Percentiles rank a stretch among this genome's conserved stretches.
phyloP scores from a whole-genome alignment of 2,113 vertebrate species.

The Atractosteus spatula region DNA sequence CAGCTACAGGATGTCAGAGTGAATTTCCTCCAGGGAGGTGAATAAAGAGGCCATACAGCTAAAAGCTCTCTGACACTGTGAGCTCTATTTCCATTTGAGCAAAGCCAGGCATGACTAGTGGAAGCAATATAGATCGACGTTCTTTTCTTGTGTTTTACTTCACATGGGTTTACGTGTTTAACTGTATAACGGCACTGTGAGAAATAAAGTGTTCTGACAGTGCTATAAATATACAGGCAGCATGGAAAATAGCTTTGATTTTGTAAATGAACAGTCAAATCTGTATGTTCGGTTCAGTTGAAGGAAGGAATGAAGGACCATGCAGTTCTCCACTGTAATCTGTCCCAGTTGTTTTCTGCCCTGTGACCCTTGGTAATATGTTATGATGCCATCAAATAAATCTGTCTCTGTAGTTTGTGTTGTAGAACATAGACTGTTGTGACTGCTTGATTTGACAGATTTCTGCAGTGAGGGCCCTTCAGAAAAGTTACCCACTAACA shows the following conservation, averaged over 20 bases:
- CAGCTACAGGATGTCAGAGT: conserved; percentile 31
- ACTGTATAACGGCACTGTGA: conserved; percentile 14
- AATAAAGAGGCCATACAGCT: conserved; percentile 3
- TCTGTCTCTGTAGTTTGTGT: conserved; percentile 9
- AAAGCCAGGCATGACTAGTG: conserved; percentile 26
- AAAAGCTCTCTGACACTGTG: conserved; percentile 12
- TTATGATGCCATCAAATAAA: conserved; percentile 22
- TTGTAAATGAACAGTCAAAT: conserved; percentile 22
- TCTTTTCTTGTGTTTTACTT: conserved; percentile 34
- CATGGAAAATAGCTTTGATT: conserved; percentile 2
- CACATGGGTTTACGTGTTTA: conserved; percentile 24
- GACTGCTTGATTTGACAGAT: not conserved
- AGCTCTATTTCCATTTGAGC: conserved; percentile 19
- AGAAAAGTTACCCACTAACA: not conserved
- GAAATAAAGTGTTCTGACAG: conserved; percentile 27
- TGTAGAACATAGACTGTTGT: not conserved
- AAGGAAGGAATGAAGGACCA: conserved; percentile 14
- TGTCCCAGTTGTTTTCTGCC: conserved; percentile 17
- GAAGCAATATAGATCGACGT: conserved; percentile 17
- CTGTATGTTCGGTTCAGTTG: conserved; percentile 25
- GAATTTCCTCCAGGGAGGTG: conserved; percentile 23
- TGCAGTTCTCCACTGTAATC: conserved; percentile 21
- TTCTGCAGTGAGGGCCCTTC: not conserved
- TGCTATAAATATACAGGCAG: conserved; percentile 25
- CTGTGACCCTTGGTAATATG: conserved; percentile 1